Evolutionary conservation across 2,888 invertebrate species (phyloP).

Genomic region (Oithona nana): DNA sequence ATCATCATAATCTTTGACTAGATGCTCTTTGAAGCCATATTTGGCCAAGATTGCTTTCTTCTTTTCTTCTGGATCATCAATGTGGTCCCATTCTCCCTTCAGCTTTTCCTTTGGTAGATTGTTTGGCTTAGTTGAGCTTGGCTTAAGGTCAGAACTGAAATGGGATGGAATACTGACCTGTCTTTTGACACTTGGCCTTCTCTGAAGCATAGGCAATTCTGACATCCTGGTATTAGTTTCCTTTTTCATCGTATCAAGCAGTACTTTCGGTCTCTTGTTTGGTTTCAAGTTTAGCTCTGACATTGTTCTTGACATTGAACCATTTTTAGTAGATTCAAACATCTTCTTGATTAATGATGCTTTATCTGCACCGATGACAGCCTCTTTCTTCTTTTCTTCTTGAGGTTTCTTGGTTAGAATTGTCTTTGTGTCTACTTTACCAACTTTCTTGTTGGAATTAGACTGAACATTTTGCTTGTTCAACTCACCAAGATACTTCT

Average conservation of each 20-base stretch:
- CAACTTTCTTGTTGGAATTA: not conserved
- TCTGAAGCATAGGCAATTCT: not conserved
- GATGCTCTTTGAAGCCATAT: conserved; percentile 3
- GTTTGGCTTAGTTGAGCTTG: not conserved
- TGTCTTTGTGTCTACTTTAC: not conserved
- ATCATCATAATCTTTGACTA: not conserved
- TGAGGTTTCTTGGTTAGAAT: not conserved
- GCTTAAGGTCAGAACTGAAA: too few species aligned
- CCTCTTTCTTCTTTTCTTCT: not conserved
- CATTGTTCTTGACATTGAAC: not conserved
- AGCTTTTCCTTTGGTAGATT: not conserved
- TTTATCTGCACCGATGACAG: not conserved
- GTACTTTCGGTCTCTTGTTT: not conserved
- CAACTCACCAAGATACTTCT: not conserved
- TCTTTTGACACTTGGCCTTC: not conserved
- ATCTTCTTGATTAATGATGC: not conserved
- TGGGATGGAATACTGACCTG: not conserved
- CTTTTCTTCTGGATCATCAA: conserved; percentile 15
- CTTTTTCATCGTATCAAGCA: not conserved
- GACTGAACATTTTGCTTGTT: not conserved
- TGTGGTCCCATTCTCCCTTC: conserved; percentile 5
- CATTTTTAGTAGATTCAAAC: not conserved
- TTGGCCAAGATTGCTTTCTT: conserved; percentile 15
- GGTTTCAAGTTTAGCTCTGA: not conserved
- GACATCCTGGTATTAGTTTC: not conserved